phyloP scores from a whole-genome alignment of 2,888 invertebrate species.

The Prostheceraeus crozeri region DNA sequence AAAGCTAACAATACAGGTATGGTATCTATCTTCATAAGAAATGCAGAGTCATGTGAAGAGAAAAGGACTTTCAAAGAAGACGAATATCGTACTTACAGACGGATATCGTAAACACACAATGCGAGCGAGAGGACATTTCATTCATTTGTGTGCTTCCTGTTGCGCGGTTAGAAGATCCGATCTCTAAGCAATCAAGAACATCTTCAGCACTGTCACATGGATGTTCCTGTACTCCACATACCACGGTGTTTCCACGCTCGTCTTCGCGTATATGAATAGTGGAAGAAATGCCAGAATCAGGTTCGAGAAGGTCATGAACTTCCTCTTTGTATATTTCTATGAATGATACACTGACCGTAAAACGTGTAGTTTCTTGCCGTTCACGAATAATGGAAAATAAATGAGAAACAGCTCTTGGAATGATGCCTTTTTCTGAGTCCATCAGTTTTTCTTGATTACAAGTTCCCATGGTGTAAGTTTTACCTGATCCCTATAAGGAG shows the following conservation, averaged over 20 bases:
- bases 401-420: constrained; percentile 74
- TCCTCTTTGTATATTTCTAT: constrained; percentile 58
- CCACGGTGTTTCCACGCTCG: constrained; percentile 35
- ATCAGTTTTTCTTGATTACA: constrained; percentile 48
- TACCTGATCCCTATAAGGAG: constrained; percentile 75
- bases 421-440: constrained; percentile 66
- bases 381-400: constrained; percentile 62
- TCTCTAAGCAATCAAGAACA: constrained; percentile 52
- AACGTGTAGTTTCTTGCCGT: constrained; percentile 36
- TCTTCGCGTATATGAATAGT: constrained; percentile 36
- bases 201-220: constrained; percentile 52
- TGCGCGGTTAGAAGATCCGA: constrained; percentile 52
- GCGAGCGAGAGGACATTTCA: constrained; percentile 56
- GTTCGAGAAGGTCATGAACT: constrained; percentile 53
- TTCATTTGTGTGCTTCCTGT: constrained; percentile 58
- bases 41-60: not conserved
- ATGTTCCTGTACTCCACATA: constrained; percentile 48
- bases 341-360: constrained; percentile 51
- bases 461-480: constrained; percentile 81
- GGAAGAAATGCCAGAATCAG: too few species aligned
- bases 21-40: too few species aligned
- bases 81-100: constrained; percentile 48
- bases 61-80: not conserved
- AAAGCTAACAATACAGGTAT: too few species aligned
- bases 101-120: constrained; percentile 55